Conservation (phyloP, 2,888 invertebrate species). For the Morpho achilles region DNA sequence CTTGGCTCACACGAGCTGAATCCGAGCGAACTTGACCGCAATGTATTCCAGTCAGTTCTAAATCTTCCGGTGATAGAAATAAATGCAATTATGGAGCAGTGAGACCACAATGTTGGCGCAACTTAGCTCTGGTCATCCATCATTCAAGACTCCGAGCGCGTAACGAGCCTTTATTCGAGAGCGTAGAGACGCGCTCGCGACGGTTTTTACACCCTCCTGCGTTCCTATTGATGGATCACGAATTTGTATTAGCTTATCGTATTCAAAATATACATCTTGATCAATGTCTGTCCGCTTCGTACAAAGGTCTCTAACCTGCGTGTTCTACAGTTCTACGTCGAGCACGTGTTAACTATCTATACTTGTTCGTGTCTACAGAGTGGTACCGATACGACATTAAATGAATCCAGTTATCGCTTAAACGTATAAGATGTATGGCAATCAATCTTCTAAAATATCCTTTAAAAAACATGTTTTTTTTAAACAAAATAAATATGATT, state of each 20-base stretch:
- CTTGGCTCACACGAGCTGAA: slow-evolving; percentile 43
- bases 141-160: slow-evolving; percentile 63
- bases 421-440: no score
- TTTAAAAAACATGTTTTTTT: no score
- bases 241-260: slow-evolving; percentile 49
- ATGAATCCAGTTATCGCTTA: no score
- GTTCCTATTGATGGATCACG: slow-evolving; percentile 57
- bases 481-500: no score
- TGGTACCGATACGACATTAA: no score
- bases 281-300: slow-evolving; percentile 35
- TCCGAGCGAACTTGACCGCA: slow-evolving; percentile 43
- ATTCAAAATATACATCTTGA: slow-evolving; percentile 44
- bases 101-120: slow-evolving; percentile 35
- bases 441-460: no score
- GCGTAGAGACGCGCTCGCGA: slow-evolving; percentile 49
- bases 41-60: slow-evolving; percentile 35
- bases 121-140: slow-evolving; percentile 71
- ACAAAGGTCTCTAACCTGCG: slow-evolving; percentile 38
- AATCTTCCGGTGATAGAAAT: slow-evolving; percentile 37
- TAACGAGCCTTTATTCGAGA: slow-evolving; percentile 73
- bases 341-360: slow-evolving; percentile 29
- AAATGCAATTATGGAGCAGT: slow-evolving; percentile 26
- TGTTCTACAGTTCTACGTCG: slow-evolving; percentile 26
- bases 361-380: slow-evolving; percentile 31
- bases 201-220: slow-evolving; percentile 54